Conservation (phyloP, 2,797 vertebrate species). For the Ptychobarbus kaznakovi region DNA sequence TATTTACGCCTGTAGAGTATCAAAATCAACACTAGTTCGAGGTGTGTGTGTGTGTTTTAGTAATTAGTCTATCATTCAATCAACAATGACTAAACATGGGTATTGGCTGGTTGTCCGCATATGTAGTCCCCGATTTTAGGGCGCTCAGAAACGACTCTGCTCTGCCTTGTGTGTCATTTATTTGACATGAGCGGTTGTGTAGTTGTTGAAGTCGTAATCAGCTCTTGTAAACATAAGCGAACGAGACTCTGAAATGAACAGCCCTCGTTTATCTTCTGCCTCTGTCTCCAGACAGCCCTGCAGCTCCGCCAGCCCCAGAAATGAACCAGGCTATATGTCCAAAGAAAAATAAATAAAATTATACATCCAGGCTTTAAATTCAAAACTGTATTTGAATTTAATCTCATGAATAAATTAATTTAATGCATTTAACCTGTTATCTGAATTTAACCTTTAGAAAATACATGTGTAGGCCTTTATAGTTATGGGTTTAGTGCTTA, state of each 20-base stretch:
- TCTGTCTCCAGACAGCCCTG: neutral
- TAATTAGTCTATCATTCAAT: constrained; percentile 47
- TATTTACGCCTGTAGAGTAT: constrained; percentile 49
- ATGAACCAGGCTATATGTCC: neutral
- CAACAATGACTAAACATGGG: constrained; percentile 4
- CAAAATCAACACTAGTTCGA: constrained; percentile 44
- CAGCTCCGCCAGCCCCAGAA: neutral
- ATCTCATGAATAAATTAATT: neutral
- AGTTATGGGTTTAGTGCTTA: neutral
- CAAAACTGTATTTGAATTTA: neutral
- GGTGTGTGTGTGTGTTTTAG: constrained; percentile 56
- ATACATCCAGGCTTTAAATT: neutral
- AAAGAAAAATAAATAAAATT: neutral
- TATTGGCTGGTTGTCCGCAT: neutral
- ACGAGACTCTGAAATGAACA: constrained; percentile 36
- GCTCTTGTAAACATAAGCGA: constrained; percentile 45
- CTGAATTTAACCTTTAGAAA: neutral
- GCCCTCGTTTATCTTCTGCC: constrained; percentile 24
- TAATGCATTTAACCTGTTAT: neutral
- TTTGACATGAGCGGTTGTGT: constrained; percentile 32
- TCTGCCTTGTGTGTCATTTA: constrained; percentile 28
- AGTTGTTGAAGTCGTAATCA: constrained; percentile 52
- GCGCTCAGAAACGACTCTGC: constrained; percentile 14
- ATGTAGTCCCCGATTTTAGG: neutral
- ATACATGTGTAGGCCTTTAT: neutral